Base-by-base conservation (phyloP, 2,797 vertebrate genomes). In the Pelobates cultripes region DNA sequence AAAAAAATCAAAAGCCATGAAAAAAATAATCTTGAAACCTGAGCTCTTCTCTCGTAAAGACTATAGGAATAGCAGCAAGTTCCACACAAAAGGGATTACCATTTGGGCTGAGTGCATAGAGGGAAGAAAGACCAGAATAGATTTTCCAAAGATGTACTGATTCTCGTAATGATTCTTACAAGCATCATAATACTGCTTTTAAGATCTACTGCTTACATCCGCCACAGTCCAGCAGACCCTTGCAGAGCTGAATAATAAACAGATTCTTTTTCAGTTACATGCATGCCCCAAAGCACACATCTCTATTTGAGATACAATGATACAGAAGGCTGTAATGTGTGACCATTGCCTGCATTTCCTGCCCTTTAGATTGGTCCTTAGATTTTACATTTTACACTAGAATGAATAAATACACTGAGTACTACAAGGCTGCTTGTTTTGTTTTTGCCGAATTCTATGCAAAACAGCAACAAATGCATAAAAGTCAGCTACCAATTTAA, bases 291-390 rank as follows among this genome's bases (percentile, higher is more conserved):
- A 74, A 80, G 81, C 3, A 51, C 76, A 51, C 14, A 63, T 51
- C 43, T 80, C 70, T 47, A 47, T 83, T 70, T 57, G 80, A 85
- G 51, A 8, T 8, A 79, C 85, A 84, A 79, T 81, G 81, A 77
- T 87, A 64, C 84, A 85, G 81, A 79, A 74, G 75, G 45, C 60
- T 55, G 42, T 42, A 73, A 57, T 2, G 45, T 0, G 0, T 7
- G 86, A 77, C 60, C 51, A 17, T 47, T 81, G 77, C 53, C 12
- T 78, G 51, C 28, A 60, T 53, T 84, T 85, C 84, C 84, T 85
- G 72, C 85, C 85, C 66, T 86, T 88, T 55, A 77, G 80, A 85
- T 79, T 79, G 84, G 84, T 83, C 81, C 75, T 42, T 0, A 10
- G 83, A 70, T 86, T 85, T 82, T 78, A 10, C 81, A 80, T 70